phyloP scores from a whole-genome alignment of 1,140 invertebrate species.

The Dendrolimus punctatus region DNA sequence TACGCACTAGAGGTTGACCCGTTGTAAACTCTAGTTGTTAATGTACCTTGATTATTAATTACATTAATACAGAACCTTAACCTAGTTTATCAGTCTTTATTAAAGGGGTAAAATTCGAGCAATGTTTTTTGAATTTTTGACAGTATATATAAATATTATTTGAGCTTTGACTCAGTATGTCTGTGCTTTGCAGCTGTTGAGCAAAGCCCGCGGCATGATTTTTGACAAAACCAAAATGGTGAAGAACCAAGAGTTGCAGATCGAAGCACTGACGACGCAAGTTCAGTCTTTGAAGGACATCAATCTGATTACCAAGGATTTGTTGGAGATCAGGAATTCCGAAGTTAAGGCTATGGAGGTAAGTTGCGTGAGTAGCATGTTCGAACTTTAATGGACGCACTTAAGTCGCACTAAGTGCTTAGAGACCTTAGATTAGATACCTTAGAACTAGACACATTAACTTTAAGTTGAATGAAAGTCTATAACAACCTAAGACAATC shows the following conservation, averaged over 20 bases:
- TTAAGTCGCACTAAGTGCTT: no score
- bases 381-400: no score
- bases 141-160: no score
- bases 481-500: not conserved
- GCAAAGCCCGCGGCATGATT: slow-evolving; percentile 76
- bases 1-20: no score
- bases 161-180: no score
- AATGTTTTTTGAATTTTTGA: no score
- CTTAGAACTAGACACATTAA: not conserved
- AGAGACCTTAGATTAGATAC: no score
- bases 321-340: slow-evolving; percentile 82
- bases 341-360: slow-evolving; percentile 84
- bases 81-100: no score
- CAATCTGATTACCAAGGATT: slow-evolving; percentile 81
- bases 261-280: slow-evolving; percentile 78
- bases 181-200: slow-evolving; percentile 54
- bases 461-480: slow-evolving; percentile 1
- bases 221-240: slow-evolving; percentile 80
- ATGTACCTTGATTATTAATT: no score
- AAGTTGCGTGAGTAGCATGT: slow-evolving; percentile 3
- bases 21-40: no score
- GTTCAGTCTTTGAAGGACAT: slow-evolving; percentile 84
- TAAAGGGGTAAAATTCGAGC: no score
- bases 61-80: no score
- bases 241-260: slow-evolving; percentile 83